Conservation (phyloP, 1,140 invertebrate genomes). For the Pogonomyrmex californicus region DNA sequence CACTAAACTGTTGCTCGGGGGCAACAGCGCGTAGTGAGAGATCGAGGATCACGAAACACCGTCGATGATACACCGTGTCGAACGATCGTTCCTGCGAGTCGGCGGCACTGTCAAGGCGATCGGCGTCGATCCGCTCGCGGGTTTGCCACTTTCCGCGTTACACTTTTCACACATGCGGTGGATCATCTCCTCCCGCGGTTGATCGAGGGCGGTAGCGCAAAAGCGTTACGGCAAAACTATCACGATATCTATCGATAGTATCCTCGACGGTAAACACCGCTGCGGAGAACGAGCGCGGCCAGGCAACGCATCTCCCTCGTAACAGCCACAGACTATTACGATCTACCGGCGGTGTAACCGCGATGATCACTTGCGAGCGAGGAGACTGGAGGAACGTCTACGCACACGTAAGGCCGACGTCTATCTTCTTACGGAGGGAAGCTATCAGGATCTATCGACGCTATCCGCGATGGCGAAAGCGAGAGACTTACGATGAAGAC, state of each 20-base stretch:
- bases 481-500: background rate
- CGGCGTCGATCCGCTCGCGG: constrained; percentile 20
- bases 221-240: constrained; percentile 21
- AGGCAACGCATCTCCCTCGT: background rate
- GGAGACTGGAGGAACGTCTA: background rate
- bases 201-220: constrained; percentile 7
- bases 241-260: constrained; percentile 29
- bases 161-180: background rate
- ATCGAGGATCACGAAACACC: constrained; percentile 51
- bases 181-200: background rate
- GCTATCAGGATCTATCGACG: constrained; percentile 12
- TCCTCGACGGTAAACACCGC: background rate
- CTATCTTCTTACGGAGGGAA: constrained; percentile 26
- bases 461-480: background rate
- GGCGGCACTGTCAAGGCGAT: constrained; percentile 6
- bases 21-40: constrained; percentile 81
- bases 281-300: background rate
- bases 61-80: constrained; percentile 9
- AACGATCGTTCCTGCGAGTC: constrained; percentile 11
- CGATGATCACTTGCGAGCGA: constrained; percentile 4
- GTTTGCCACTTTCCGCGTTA: constrained; percentile 24
- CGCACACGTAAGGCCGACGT: background rate
- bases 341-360: constrained; percentile 11
- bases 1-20: constrained; percentile 75
- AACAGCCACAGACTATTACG: constrained; percentile 4